Evolutionary conservation across 2,113 vertebrate species (phyloP).

Genomic region (Pogona vitticeps): DNA sequence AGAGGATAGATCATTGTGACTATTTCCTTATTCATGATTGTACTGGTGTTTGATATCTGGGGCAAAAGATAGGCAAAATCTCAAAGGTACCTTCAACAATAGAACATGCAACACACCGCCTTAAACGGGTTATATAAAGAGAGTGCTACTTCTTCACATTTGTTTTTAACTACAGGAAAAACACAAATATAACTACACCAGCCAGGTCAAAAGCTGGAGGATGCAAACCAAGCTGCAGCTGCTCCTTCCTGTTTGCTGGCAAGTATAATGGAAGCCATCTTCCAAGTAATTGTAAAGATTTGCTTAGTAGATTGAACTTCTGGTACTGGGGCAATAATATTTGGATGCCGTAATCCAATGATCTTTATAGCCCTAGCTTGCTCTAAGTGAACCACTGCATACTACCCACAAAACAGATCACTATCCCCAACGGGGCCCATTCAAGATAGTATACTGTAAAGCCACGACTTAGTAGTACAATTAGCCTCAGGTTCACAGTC

Average conservation of each 20-base stretch:
- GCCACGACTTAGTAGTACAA: not conserved
- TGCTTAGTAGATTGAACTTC: not conserved
- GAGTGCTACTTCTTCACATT: not conserved
- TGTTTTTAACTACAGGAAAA: not conserved
- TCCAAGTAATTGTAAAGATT: not conserved
- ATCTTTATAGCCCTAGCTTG: not conserved
- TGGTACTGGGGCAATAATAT: not conserved
- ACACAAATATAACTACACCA: not conserved
- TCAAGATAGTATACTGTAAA: not conserved
- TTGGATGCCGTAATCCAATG: not conserved
- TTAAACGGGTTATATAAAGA: no score
- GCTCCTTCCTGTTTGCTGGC: not conserved
- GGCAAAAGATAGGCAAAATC: not conserved
- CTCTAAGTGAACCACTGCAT: not conserved
- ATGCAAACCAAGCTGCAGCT: not conserved
- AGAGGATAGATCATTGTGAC: not conserved
- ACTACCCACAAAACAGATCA: not conserved
- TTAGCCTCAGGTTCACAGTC: not conserved
- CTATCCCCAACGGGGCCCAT: not conserved
- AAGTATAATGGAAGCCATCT: not conserved
- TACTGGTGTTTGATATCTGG: no score
- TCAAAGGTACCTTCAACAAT: not conserved
- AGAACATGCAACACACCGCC: not conserved
- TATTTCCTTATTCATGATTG: not conserved
- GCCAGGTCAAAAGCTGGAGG: not conserved